Conservation (phyloP, 2,113 vertebrate genomes). For the Bettongia penicillata region DNA sequence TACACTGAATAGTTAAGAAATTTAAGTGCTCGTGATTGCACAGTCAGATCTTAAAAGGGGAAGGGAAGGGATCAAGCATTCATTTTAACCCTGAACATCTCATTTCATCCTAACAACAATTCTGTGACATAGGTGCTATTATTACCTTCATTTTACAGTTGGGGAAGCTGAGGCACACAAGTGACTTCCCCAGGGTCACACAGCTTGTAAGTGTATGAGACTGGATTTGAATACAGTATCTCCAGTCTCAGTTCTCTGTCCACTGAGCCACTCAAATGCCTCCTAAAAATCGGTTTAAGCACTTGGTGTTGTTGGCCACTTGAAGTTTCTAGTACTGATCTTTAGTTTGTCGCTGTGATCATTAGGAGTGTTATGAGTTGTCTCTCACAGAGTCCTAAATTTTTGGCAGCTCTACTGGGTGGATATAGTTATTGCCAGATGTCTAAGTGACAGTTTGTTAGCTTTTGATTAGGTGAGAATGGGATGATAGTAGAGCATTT, state of each 20-base stretch:
- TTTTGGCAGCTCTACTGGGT: neutral
- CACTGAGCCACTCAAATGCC: neutral
- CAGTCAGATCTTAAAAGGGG: neutral
- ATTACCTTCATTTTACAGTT: neutral
- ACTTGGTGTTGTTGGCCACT: neutral
- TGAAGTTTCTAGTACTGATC: neutral
- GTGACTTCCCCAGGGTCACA: neutral
- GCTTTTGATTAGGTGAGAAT: neutral
- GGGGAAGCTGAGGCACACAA: neutral
- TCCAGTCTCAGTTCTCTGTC: neutral
- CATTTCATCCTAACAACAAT: neutral
- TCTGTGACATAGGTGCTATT: neutral
- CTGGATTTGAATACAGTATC: neutral
- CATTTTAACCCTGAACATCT: neutral
- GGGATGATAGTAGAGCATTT: neutral
- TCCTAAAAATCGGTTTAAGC: neutral
- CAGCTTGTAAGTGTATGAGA: neutral
- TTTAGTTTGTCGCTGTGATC: neutral
- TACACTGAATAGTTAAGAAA: neutral
- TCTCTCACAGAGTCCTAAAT: neutral
- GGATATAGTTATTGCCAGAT: neutral
- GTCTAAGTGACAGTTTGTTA: neutral
- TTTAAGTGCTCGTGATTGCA: neutral
- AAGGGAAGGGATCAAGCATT: neutral
- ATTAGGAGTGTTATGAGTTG: neutral